Base-by-base conservation (phyloP, 2,113 vertebrate species). In the Ahaetulla prasina region DNA sequence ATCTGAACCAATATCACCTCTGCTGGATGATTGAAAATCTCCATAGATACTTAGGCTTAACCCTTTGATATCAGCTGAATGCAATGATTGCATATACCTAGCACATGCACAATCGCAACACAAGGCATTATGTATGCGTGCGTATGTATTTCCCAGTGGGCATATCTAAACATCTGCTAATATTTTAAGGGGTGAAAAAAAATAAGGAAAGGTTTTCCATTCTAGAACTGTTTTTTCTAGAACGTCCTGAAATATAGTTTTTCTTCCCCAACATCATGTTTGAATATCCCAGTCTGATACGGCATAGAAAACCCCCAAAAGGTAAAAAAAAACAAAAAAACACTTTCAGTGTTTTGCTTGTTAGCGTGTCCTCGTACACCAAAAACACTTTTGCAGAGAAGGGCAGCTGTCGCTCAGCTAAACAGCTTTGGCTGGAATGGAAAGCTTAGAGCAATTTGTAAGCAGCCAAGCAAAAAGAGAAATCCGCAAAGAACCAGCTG, bases 361-460 rank as follows among this genome's bases (percentile, higher is more conserved):
- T 96, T 96, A 94, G 91, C 63, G 89, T 89, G 87, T 91, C 87
- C 92, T 90, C 63, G 88, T 95, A 90, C 86, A 89, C 74, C 90
- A 89, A 89, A 96, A 96, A 95, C 47, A 47, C 96, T 95, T 96
- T 96, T 91, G 85, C 91, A 90, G 92, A 96, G 91, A 95, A 95
- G 49, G 96, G 96, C 94, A 97, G 96, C 94, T 96, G 94, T 97
- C 96, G 94, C 95, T 94, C 95, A 97, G 95, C 94, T 96, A 96
- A 97, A 96, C 92, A 96, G 93, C 92, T 96, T 97, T 92, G 80
- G 89, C 94, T 95, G 94, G 94, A 97, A 97, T 96, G 96, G 95
- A 96, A 95, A 95, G 95, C 96, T 97, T 95, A 97, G 91, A 97
- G 96, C 95, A 97, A 97, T 97, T 97, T 97, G 94, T 95, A 96